phyloP scores from a whole-genome alignment of 2,797 vertebrate species.

The Cottoperca gobio region DNA sequence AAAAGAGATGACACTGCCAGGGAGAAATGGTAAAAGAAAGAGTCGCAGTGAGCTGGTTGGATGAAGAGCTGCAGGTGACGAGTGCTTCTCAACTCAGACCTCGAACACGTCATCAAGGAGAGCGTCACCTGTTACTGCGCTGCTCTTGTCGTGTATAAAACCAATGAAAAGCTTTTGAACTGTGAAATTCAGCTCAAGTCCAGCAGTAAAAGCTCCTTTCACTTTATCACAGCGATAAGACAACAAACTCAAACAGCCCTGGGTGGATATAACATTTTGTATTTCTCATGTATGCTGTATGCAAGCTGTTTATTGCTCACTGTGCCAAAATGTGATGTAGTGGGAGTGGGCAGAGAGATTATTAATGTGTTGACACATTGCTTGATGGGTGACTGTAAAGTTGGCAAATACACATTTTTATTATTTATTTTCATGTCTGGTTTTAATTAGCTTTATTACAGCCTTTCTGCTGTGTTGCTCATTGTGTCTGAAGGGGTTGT shows the following conservation, averaged over 20 bases:
- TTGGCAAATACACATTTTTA: slow-evolving; percentile 16
- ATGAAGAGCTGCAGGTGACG: neutral
- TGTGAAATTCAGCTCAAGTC: neutral
- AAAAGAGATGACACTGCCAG: neutral
- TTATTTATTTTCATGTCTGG: slow-evolving; percentile 32
- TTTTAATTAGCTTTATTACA: slow-evolving; percentile 20
- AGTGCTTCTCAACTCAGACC: neutral
- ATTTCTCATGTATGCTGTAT: neutral
- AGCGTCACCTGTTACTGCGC: neutral
- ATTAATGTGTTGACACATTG: slow-evolving; percentile 21
- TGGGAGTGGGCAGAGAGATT: slow-evolving; percentile 13
- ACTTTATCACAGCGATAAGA: neutral
- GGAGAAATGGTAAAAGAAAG: neutral
- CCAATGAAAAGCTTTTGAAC: neutral
- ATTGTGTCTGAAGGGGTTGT: slow-evolving; percentile 13
- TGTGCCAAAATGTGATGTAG: slow-evolving; percentile 18
- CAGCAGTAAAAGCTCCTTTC: neutral
- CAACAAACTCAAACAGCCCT: neutral
- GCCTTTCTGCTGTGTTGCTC: slow-evolving; percentile 14
- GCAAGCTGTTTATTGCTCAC: neutral
- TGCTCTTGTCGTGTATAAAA: neutral
- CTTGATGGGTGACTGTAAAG: slow-evolving; percentile 14
- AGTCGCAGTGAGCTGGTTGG: neutral
- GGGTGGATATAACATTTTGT: neutral
- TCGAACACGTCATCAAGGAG: neutral